phyloP scores from a whole-genome alignment of 2,888 invertebrate species.

The Xanthorhoe designata region DNA sequence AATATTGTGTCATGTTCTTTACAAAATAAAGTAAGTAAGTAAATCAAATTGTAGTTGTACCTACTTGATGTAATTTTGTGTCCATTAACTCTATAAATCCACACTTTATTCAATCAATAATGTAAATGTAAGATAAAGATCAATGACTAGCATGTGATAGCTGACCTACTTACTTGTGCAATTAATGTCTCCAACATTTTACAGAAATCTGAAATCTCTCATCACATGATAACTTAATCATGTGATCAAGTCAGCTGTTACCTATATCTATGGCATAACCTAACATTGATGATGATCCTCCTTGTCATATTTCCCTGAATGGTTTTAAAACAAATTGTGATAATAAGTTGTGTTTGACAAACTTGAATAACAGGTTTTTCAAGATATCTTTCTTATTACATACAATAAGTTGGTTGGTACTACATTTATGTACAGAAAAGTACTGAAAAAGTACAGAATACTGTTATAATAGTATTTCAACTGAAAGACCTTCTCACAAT shows the following conservation, averaged over 20 bases:
- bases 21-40: no score
- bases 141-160: background rate
- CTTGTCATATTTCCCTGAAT: background rate
- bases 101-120: background rate
- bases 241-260: constrained; percentile 67
- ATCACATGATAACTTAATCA: constrained; percentile 72
- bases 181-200: background rate
- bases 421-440: background rate
- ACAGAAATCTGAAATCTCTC: constrained; percentile 43
- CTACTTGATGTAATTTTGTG: background rate
- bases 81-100: background rate
- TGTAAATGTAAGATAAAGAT: background rate
- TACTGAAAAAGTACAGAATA: background rate
- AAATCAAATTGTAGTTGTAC: no score
- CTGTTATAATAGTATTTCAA: background rate
- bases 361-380: background rate
- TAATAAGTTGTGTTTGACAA: background rate
- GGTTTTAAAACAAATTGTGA: no score
- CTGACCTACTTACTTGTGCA: constrained; percentile 9
- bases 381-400: background rate
- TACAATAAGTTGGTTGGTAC: background rate
- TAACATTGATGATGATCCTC: constrained; percentile 11
- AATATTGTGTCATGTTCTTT: background rate
- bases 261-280: constrained; percentile 20
- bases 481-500: no score